Conservation (phyloP, 2,888 invertebrate genomes). For the Nowickia ferox region DNA sequence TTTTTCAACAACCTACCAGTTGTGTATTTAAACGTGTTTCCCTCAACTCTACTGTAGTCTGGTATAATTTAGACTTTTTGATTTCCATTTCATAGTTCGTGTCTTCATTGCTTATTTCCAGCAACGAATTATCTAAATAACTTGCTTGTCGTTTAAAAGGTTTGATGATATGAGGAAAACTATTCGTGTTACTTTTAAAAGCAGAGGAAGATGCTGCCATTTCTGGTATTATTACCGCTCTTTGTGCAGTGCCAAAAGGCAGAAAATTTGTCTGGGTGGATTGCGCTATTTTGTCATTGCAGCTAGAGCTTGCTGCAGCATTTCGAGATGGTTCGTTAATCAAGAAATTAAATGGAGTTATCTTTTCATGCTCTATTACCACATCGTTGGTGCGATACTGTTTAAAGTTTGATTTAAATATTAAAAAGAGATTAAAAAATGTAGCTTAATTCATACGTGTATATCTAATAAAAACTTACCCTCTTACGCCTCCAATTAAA, state of each 20-base stretch:
- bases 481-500: slow-evolving; percentile 72
- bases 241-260: slow-evolving; percentile 20
- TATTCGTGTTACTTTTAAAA: slow-evolving; percentile 2
- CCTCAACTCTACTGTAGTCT: slow-evolving; percentile 51
- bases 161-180: slow-evolving; percentile 41
- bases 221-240: slow-evolving; percentile 13
- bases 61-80: slow-evolving; percentile 32
- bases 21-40: slow-evolving; percentile 55
- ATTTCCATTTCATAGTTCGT: slow-evolving; percentile 28
- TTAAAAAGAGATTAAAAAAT: not conserved
- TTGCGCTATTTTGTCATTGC: not conserved
- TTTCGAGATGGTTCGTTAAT: not conserved
- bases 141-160: slow-evolving; percentile 39
- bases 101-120: slow-evolving; percentile 51
- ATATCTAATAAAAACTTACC: slow-evolving; percentile 43
- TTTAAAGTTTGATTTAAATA: not conserved
- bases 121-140: slow-evolving; percentile 32
- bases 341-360: not conserved
- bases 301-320: not conserved
- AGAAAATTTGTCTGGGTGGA: not conserved
- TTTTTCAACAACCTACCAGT: slow-evolving; percentile 39
- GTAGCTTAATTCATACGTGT: not conserved
- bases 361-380: slow-evolving; percentile 62
- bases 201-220: not conserved
- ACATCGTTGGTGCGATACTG: slow-evolving; percentile 68